A percentile compares a stretch with the other conserved stretches of the same genome.
phyloP scores from a whole-genome alignment of 53 echinoderm and acorn worm genomes.

The Holothuria scabra region DNA sequence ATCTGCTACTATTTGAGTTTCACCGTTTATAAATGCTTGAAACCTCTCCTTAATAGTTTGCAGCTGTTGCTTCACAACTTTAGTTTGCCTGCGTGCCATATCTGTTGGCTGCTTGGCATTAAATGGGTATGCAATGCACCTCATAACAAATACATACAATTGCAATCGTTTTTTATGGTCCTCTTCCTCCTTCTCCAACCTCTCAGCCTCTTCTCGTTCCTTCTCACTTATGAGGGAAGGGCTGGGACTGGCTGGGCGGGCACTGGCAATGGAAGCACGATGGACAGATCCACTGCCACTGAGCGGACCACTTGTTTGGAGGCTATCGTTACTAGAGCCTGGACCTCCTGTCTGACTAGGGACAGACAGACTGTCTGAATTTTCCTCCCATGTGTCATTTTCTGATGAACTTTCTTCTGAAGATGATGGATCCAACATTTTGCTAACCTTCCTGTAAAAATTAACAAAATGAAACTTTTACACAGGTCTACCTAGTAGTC shows the following conservation, averaged over 20 bases:
- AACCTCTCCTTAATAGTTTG: slow-evolving; percentile 92
- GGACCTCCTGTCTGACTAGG: slow-evolving; percentile 83
- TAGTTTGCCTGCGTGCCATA: slow-evolving; percentile 95
- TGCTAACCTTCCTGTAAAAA: too few species aligned
- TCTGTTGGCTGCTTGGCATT: slow-evolving; percentile 99
- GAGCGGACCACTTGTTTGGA: slow-evolving; percentile 73
- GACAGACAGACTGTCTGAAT: slow-evolving; percentile 69
- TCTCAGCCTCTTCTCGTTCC: slow-evolving; percentile 81
- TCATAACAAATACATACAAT: slow-evolving; percentile 96
- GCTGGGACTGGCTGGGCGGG: slow-evolving; percentile 89
- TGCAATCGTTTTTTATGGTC: slow-evolving; percentile 95
- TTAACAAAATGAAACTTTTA: too few species aligned
- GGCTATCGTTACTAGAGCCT: slow-evolving; percentile 96
- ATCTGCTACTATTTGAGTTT: slow-evolving; percentile 92
- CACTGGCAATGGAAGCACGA: slow-evolving; percentile 68
- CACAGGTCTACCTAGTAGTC: too few species aligned
- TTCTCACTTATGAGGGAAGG: slow-evolving; percentile 88
- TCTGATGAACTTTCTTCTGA: slow-evolving; percentile 93
- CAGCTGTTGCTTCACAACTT: slow-evolving; percentile 87
- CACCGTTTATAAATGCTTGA: slow-evolving; percentile 94
- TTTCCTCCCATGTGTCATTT: slow-evolving; percentile 85
- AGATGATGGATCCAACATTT: slow-evolving; percentile 95
- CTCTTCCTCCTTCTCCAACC: slow-evolving; percentile 88
- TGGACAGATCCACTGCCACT: slow-evolving; percentile 63
- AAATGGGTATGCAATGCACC: slow-evolving; percentile 99